phyloP scores from a whole-genome alignment of 2,888 invertebrate genomes.

The Dromius quadrimaculatus region DNA sequence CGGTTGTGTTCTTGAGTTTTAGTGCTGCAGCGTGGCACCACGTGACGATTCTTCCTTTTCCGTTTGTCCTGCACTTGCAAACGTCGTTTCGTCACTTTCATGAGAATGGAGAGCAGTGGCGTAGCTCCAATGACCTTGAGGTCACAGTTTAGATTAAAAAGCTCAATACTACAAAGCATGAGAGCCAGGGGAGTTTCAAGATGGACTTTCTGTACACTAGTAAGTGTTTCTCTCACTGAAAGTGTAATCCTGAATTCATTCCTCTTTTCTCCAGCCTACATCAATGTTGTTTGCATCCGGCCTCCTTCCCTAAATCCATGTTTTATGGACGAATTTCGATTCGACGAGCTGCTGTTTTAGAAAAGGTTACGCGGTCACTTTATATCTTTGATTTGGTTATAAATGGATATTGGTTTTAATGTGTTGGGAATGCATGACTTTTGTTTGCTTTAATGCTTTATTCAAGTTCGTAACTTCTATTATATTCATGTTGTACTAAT shows the following conservation, averaged over 20 bases:
- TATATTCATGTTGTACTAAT: too few species aligned
- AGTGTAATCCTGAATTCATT: too few species aligned
- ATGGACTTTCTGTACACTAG: background rate
- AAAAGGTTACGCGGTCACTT: slow-evolving; percentile 31
- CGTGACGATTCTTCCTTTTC: slow-evolving; percentile 19
- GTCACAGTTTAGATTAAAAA: background rate
- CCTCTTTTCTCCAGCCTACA: background rate
- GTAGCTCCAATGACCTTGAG: too few species aligned
- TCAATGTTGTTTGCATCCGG: slow-evolving; percentile 8
- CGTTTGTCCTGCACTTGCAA: background rate
- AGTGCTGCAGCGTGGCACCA: slow-evolving; percentile 33
- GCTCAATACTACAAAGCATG: background rate
- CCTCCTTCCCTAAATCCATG: slow-evolving; percentile 17
- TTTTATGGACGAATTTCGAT: slow-evolving; percentile 33
- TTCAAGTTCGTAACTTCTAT: too few species aligned
- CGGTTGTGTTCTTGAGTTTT: slow-evolving; percentile 33
- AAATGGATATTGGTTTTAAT: slow-evolving; percentile 35
- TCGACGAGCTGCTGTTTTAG: slow-evolving; percentile 31
- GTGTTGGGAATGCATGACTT: slow-evolving; percentile 4
- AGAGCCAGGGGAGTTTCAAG: background rate
- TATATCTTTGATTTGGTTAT: slow-evolving; percentile 33
- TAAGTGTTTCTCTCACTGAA: too few species aligned
- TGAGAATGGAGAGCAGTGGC: background rate
- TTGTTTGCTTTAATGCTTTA: slow-evolving; percentile 9
- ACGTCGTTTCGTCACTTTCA: slow-evolving; percentile 24